Evolutionary conservation across 2,888 invertebrate genomes (phyloP).

Genomic region (Pilophorus perplexus): DNA sequence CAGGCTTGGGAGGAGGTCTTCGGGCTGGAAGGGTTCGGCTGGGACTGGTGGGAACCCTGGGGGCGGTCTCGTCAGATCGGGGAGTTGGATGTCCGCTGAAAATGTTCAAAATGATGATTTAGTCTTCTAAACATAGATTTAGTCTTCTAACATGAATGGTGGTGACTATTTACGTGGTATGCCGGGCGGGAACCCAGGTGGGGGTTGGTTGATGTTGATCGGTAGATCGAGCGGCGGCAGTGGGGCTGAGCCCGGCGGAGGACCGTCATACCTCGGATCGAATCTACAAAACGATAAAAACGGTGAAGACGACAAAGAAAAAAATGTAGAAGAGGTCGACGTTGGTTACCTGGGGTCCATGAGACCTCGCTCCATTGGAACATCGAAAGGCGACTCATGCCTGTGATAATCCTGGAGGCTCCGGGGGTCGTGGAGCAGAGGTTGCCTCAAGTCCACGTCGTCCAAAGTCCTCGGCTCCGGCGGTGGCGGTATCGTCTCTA

Average conservation of each 20-base stretch:
- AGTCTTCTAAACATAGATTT: no score
- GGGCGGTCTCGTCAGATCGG: slow-evolving; percentile 83
- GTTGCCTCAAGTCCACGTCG: no score
- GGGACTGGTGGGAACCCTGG: slow-evolving; percentile 52
- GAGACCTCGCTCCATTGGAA: neutral
- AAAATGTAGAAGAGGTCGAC: neutral
- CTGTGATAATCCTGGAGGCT: neutral
- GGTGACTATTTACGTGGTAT: no score
- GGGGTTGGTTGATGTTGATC: slow-evolving; percentile 58
- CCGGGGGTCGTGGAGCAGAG: no score
- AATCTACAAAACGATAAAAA: neutral
- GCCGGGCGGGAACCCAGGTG: slow-evolving; percentile 60
- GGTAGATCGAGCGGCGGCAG: slow-evolving; percentile 48
- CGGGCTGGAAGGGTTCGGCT: slow-evolving; percentile 49
- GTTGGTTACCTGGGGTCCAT: neutral
- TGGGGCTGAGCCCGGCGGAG: slow-evolving; percentile 19
- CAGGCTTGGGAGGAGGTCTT: slow-evolving; percentile 79
- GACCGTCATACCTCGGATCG: slow-evolving; percentile 14
- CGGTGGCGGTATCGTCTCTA: neutral
- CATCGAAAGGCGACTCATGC: neutral
- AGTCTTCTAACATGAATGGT: no score
- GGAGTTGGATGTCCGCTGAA: slow-evolving; percentile 55
- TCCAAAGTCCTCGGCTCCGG: neutral
- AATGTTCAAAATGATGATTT: slow-evolving; percentile 14
- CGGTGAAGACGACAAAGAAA: no score